phyloP scores from a whole-genome alignment of 2,113 vertebrate species.

The Microtus montanus region DNA sequence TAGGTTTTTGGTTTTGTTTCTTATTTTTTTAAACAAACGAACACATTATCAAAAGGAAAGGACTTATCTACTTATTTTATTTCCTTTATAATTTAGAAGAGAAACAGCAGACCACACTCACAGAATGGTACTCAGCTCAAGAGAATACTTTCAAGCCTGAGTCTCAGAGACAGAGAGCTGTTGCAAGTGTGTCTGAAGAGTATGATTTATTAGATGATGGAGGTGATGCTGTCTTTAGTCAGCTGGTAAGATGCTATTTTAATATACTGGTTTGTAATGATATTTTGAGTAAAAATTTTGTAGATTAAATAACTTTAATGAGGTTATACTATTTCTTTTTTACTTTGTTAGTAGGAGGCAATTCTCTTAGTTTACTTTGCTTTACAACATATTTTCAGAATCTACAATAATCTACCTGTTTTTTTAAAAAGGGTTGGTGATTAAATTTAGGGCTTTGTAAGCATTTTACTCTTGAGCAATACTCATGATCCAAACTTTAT shows the following conservation, averaged over 20 bases:
- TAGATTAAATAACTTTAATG: background rate
- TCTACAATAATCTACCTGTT: background rate
- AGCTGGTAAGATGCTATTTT: conserved; percentile 85
- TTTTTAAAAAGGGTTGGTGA: background rate
- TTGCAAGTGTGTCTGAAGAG: conserved; percentile 81
- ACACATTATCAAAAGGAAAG: conserved; percentile 43
- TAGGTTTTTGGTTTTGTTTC: background rate
- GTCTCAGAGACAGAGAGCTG: conserved; percentile 79
- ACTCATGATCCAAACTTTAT: background rate
- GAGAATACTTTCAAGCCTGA: conserved; percentile 80
- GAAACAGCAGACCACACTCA: conserved; percentile 89
- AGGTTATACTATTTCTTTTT: background rate
- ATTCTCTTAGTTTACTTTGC: conserved; percentile 46
- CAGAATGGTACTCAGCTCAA: conserved; percentile 90
- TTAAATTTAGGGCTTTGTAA: background rate
- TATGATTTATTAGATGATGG: conserved; percentile 83
- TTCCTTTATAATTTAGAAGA: conserved; percentile 85
- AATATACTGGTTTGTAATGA: background rate
- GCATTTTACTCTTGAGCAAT: background rate
- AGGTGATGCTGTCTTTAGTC: conserved; percentile 85
- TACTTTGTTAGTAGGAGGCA: background rate
- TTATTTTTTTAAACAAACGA: conserved; percentile 31
- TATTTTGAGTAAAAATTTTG: conserved; percentile 25
- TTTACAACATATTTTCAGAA: conserved; percentile 1
- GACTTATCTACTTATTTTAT: background rate